Conservation (phyloP, 2,113 vertebrate species). For the Leucoraja erinaceus region DNA sequence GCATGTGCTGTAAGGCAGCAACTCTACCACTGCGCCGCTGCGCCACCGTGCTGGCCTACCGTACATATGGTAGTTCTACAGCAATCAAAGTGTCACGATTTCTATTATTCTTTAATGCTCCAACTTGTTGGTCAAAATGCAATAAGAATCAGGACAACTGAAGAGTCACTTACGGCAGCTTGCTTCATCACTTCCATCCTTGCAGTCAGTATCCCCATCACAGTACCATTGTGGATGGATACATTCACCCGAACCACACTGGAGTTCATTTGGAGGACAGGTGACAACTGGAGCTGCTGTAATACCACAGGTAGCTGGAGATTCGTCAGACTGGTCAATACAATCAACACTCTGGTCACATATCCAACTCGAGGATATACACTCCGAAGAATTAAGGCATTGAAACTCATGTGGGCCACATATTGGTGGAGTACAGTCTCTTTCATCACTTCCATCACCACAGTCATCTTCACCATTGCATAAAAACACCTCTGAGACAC, state of each 20-base stretch:
- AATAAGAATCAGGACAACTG: no score
- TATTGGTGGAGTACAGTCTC: background rate
- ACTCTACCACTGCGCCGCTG: no score
- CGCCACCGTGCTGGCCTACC: no score
- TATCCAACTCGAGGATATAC: conserved; percentile 7
- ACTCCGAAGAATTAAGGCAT: conserved; percentile 21
- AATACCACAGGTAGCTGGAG: background rate
- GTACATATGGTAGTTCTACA: no score
- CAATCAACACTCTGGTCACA: conserved; percentile 23
- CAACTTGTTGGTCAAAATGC: no score
- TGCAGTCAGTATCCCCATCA: conserved; percentile 29
- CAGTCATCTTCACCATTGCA: conserved; percentile 17
- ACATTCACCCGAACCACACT: conserved; percentile 27
- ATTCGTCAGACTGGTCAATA: conserved; percentile 30
- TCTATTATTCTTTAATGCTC: no score
- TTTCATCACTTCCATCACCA: conserved; percentile 26
- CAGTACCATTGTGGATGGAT: conserved; percentile 11
- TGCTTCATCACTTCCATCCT: conserved; percentile 29
- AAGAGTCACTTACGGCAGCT: conserved; percentile 22
- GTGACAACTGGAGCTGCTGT: background rate
- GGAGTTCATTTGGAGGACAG: background rate
- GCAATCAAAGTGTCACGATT: no score
- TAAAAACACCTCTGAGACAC: background rate
- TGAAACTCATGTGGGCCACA: conserved; percentile 23
- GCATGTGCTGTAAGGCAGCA: no score